Evolutionary conservation across 2,797 vertebrate species (phyloP).

Genomic region (Helostoma temminkii): DNA sequence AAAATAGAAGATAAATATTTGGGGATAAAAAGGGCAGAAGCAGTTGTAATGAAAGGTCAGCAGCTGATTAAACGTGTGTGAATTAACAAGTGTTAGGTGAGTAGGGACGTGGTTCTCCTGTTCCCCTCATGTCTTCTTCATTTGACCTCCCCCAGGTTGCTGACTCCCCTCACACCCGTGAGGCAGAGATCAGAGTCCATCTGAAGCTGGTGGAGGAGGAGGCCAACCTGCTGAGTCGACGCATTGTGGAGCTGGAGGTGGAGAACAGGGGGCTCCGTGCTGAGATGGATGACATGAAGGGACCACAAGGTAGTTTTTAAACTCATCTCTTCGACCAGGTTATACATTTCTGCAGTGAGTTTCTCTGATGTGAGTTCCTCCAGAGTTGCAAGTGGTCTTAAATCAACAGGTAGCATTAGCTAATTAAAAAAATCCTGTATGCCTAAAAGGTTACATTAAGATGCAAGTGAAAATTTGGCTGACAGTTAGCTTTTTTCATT

Average conservation of each 20-base stretch:
- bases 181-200: slow-evolving; percentile 94
- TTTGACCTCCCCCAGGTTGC: slow-evolving; percentile 79
- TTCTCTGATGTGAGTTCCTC: neutral
- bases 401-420: neutral
- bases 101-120: neutral
- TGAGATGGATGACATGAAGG: slow-evolving; percentile 97
- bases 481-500: too few relatives aligned
- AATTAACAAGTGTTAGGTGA: neutral
- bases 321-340: fast-evolving
- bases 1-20: too few relatives aligned
- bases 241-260: slow-evolving; percentile 98
- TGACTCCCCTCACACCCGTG: slow-evolving; percentile 93
- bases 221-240: slow-evolving; percentile 95
- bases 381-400: neutral
- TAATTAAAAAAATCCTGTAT: neutral
- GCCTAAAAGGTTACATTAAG: neutral
- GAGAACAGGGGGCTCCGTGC: slow-evolving; percentile 96
- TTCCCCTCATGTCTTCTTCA: neutral
- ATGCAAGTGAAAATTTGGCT: neutral
- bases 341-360: neutral
- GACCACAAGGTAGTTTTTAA: slow-evolving; percentile 70
- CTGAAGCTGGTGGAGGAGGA: slow-evolving; percentile 98
- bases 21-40: neutral
- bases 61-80: neutral
- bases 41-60: neutral